These are phyloP conservation scores for Drosophila mayaguana DNA, from an alignment of 2,888 invertebrate species.

Conservation along the genomic window DNA sequence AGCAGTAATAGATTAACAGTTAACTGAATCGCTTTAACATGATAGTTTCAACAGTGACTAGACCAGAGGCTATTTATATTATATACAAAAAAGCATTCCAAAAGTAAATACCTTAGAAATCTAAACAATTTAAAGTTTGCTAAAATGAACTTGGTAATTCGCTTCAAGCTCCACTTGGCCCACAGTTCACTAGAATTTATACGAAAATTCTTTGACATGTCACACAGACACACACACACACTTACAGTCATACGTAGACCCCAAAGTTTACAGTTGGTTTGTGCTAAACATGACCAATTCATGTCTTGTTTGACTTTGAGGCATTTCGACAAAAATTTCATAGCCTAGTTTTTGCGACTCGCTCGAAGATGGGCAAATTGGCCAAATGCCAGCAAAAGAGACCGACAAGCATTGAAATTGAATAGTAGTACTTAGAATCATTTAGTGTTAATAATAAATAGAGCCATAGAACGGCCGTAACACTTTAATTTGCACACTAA, in stretches of 20 bases:
- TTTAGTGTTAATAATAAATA: constrained; percentile 78
- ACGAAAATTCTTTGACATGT: constrained; percentile 41
- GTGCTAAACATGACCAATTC: constrained; percentile 57
- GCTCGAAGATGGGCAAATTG: constrained; percentile 26
- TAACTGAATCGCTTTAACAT: no score
- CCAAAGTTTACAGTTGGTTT: constrained; percentile 6
- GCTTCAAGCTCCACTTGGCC: constrained; percentile 33
- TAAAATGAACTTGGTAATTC: constrained; percentile 7
- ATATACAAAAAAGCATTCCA: neutral
- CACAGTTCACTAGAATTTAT: constrained; percentile 8
- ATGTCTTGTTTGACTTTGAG: constrained; percentile 59
- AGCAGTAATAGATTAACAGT: neutral
- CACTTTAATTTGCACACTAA: constrained; percentile 78
- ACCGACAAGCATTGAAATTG: constrained; percentile 54
- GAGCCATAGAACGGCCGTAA: constrained; percentile 46
- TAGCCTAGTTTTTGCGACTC: constrained; percentile 33
- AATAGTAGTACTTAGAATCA: constrained; percentile 63
- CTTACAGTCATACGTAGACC: neutral
- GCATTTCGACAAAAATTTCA: constrained; percentile 55
- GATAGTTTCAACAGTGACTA: no score
- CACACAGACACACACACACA: neutral
- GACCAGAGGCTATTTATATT: neutral
- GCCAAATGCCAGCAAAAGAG: constrained; percentile 40
- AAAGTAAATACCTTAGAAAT: neutral
- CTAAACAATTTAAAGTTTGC: no score